Evolutionary conservation across 1,140 invertebrate species (phyloP).

Genomic region (Aphis craccivora): DNA sequence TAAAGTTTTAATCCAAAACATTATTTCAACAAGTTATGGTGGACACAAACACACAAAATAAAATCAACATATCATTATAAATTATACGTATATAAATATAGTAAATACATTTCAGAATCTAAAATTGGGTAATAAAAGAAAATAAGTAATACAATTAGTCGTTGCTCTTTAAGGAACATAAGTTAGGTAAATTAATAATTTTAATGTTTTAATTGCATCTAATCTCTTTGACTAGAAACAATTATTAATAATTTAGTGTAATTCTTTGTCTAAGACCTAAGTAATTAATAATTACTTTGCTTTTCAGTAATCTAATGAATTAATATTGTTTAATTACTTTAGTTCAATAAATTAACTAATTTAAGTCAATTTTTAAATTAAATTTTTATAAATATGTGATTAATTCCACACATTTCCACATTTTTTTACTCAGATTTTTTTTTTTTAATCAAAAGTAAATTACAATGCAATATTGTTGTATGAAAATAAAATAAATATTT

Average conservation of each 20-base stretch:
- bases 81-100: too few species aligned
- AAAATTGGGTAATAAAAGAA: too few species aligned
- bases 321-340: not conserved
- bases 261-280: not conserved
- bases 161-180: not conserved
- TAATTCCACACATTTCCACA: constrained; percentile 93
- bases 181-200: not conserved
- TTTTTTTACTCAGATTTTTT: too few species aligned
- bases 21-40: too few species aligned
- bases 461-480: too few species aligned
- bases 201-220: not conserved
- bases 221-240: not conserved
- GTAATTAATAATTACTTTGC: constrained; percentile 5
- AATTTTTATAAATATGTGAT: not conserved
- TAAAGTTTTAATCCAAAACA: too few species aligned
- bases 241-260: constrained; percentile 58
- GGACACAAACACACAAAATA: too few species aligned
- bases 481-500: too few species aligned
- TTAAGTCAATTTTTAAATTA: not conserved
- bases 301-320: constrained; percentile 15
- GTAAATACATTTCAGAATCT: too few species aligned
- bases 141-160: not conserved
- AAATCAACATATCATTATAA: too few species aligned
- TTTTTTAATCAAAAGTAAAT: too few species aligned
- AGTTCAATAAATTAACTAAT: constrained; percentile 72